Evolutionary conservation across 2,113 vertebrate species (phyloP), one percentile per base, ranked within the genome.

Genomic region (Alces alces): DNA sequence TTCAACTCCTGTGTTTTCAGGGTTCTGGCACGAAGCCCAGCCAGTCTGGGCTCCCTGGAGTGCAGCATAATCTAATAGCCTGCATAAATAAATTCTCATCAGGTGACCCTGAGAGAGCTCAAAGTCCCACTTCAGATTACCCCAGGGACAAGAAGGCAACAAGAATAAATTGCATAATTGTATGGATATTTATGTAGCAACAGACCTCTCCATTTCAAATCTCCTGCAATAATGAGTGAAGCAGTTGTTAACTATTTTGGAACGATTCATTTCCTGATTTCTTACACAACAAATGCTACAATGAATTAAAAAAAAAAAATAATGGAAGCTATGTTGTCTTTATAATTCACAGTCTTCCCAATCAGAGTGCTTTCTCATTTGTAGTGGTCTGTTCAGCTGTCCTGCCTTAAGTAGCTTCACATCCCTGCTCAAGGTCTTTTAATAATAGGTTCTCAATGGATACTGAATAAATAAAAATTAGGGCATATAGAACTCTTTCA

Each of bases 201-300:
- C 1, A 90, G 52, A 43, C 25, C 33, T 80, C 43, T 45, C 25
- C 30, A 61, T 55, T 54, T 82, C 64, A 80, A 89, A 78, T 54
- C 15, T n/a, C 43, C n/a, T 57, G n/a, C 23, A 86, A 82, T 33
- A 28, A 39, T 4, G 45, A 79, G 83, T 21, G 27, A 80, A 83
- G 57, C 12, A 25, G 2, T 28, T 33, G 61, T 19, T 66, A 58
- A 58, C 55, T 91, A 86, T 55, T 86, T 95, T 64, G 36, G 88
- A 36, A 91, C 92, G 47, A 86, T 45, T 89, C 60, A 55, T 14
- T 87, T 78, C 70, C 36, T 73, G 64, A 52, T 45, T 88, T 87
- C 85, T 83, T 94, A 94, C 25, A 52, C 2, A 91, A 39, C 36
- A 86, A 97, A 96, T 43, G 57, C 52, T 88, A 92, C 27, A 87